Percentiles rank a stretch among this genome's conserved stretches.
These are phyloP conservation scores for Lytechinus pictus DNA, from an alignment of 35 echinoderm and acorn worm species.

Conservation along the genomic window DNA sequence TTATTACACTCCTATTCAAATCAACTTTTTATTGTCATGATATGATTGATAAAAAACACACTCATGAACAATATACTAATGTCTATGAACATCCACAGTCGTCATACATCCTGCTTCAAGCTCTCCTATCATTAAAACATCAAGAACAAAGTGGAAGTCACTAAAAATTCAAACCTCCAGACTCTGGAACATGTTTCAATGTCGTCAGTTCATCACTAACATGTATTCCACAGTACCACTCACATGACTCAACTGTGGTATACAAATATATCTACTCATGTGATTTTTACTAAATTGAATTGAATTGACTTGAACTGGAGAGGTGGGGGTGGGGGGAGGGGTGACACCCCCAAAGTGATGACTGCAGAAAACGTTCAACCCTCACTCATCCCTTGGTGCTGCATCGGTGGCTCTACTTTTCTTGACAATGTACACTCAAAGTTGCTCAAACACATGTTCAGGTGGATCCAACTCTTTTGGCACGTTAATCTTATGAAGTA, in stretches of 20 bases:
- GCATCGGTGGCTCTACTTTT: background rate
- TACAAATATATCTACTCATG: too few relatives aligned
- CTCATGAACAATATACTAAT: too few relatives aligned
- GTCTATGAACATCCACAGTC: background rate
- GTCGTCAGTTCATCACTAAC: background rate
- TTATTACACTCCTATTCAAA: background rate
- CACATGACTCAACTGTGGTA: too few relatives aligned
- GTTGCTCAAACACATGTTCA: background rate
- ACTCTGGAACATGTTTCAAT: background rate
- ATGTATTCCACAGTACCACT: too few relatives aligned
- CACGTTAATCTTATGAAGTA: background rate
- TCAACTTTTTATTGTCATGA: background rate
- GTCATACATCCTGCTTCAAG: background rate
- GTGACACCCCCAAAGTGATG: background rate
- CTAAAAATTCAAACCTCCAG: background rate
- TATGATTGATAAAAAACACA: background rate
- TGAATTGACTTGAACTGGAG: too few relatives aligned
- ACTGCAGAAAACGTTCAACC: background rate
- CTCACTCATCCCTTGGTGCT: background rate
- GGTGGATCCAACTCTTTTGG: background rate
- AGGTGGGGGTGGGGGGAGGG: background rate
- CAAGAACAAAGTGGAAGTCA: background rate
- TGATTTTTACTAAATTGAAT: too few relatives aligned
- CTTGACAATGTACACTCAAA: background rate
- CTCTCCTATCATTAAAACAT: background rate